A percentile compares a stretch with the other conserved stretches of the same genome.
These are phyloP conservation scores for Lasioglossum leucozonium DNA, from an alignment of 2,888 invertebrate species.

Conservation along the genomic window DNA sequence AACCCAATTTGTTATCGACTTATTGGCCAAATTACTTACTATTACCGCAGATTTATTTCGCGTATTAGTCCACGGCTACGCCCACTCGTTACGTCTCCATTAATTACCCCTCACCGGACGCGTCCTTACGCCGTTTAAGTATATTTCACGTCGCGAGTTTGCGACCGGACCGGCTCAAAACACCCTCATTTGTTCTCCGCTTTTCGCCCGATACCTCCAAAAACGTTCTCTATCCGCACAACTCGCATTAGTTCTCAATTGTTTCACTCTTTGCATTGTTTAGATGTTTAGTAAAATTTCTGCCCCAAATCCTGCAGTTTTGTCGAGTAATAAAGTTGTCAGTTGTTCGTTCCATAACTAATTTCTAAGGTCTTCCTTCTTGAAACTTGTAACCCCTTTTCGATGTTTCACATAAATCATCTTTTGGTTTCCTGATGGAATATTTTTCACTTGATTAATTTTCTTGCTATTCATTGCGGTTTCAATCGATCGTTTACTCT, in stretches of 20 bases:
- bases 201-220: neutral
- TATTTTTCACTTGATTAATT: neutral
- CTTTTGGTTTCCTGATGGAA: neutral
- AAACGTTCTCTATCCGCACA: neutral
- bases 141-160: slow-evolving; percentile 36
- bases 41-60: slow-evolving; percentile 84
- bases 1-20: slow-evolving; percentile 85
- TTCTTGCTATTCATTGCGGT: neutral
- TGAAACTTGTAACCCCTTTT: neutral
- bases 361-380: neutral
- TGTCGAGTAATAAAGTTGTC: too few relatives aligned
- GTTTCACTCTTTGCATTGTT: neutral
- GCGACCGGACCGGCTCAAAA: neutral
- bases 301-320: too few relatives aligned
- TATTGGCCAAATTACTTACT: slow-evolving; percentile 84
- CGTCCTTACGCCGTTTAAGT: slow-evolving; percentile 52
- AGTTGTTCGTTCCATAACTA: too few relatives aligned
- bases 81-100: slow-evolving; percentile 82
- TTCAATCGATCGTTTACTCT: neutral
- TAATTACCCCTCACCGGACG: slow-evolving; percentile 76
- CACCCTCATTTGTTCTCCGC: slow-evolving; percentile 3
- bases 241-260: neutral
- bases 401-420: neutral
- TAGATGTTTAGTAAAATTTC: too few relatives aligned
- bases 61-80: slow-evolving; percentile 81